phyloP scores from a whole-genome alignment of 2,888 invertebrate species.

The Chymomyza fuscimana region DNA sequence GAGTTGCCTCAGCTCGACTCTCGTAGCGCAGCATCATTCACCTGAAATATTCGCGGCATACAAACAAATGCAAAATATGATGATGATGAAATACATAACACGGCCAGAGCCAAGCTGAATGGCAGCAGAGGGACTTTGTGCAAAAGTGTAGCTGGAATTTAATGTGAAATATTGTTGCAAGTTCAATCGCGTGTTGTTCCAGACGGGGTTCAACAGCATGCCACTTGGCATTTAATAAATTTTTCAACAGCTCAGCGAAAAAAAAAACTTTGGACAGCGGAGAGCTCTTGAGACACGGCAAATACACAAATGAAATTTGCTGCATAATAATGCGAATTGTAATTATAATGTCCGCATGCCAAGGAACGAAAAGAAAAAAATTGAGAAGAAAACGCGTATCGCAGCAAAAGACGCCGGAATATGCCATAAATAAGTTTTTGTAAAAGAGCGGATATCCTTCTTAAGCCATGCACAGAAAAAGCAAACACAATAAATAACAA shows the following conservation, averaged over 20 bases:
- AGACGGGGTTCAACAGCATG: not conserved
- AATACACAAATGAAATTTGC: conserved; percentile 41
- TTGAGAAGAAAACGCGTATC: not conserved
- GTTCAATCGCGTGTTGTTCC: not conserved
- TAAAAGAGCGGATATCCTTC: conserved; percentile 65
- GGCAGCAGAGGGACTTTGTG: not conserved
- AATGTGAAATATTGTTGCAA: conserved; percentile 29
- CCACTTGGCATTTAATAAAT: conserved; percentile 39
- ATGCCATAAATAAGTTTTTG: conserved; percentile 28
- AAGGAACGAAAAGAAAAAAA: not conserved
- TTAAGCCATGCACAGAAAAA: conserved; percentile 30
- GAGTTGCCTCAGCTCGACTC: not conserved
- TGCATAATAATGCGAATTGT: conserved; percentile 52
- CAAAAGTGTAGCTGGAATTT: conserved; percentile 31
- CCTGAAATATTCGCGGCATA: conserved; percentile 38
- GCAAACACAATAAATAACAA: conserved; percentile 22
- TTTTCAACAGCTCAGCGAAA: conserved; percentile 37
- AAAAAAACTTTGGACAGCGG: not conserved
- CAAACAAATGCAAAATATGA: conserved; percentile 44
- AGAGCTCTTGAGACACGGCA: conserved; percentile 51
- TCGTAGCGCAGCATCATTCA: conserved; percentile 8
- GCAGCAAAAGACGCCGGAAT: conserved; percentile 20
- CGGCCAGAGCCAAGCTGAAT: not conserved
- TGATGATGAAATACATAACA: conserved; percentile 24
- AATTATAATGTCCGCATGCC: conserved; percentile 63